Base-by-base conservation (phyloP, 1,140 invertebrate species). In the Trachymyrmex septentrionalis region DNA sequence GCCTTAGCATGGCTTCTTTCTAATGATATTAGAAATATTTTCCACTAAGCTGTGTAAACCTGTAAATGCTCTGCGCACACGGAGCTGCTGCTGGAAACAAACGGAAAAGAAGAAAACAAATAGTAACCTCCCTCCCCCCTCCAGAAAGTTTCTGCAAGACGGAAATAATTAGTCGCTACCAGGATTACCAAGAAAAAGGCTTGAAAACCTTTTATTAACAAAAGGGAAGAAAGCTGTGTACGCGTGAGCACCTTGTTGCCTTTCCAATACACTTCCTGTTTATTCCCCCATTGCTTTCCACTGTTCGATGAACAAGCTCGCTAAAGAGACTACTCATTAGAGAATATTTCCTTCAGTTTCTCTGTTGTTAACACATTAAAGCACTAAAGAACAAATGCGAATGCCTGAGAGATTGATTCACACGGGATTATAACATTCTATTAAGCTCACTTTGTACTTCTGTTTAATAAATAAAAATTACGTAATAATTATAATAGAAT, bases 161-260 rank as follows among this genome's bases (percentile, higher is more conserved):
- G 78, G 64, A 87, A 87, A 86, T 84, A 89, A 89, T 90, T 89
- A 90, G 87, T 82, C 77, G 50, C 57, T 7, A 14, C 53, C 34
- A n/a, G n/a, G 38, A 61, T 24, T 48, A 72, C 27, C 69, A n/a
- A 44, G 21, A 61, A 76, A 89, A 75, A 64, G 48, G 21, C 24
- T 78, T 61, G 72, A 88, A 63, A 84, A 53, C 30, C 38, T 85
- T 72, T 89, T 76, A 86, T 90, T 89, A 89, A 57, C 71, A 73
- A 14, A 27, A 30, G 55, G 30, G 55, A 86, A 86, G 19, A 50
- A 81, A 50, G 44, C 69, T 61, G 34, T 76, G 16, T 63, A 66
- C 53, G 34, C 80, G 24, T 27, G 66, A 38, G 59, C 44, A 86
- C 67, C 73, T 59, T 71, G 82, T 86, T 89, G 86, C 63, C 67